Base-by-base conservation (phyloP, 35 echinoderm and acorn worm species). In the Ophioderma brevispina region DNA sequence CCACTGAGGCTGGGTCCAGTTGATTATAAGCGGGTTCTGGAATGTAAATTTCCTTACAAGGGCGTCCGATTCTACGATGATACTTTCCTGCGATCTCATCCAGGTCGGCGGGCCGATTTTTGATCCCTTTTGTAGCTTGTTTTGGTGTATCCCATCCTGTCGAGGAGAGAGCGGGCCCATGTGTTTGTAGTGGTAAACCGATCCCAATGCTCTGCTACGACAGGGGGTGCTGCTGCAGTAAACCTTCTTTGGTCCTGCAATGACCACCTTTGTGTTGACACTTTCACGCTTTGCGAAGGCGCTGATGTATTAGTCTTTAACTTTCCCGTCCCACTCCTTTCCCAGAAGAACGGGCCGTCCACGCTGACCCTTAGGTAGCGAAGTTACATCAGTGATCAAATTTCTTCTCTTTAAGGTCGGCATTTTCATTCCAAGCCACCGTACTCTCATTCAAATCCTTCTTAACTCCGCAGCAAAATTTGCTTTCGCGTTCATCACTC, bases 101-200 rank as follows among this genome's bases (percentile, higher is more conserved):
- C 1, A 83, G 4, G 38, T 83, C 81, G 1, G 31, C 43, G 8
- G 81, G 81, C 1, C 81, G 38, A 21, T 41, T 43, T 46, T 83
- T 83, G 23, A 83, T 34, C 6, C 81, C 81, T 83, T n/a, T 83
- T 13, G 81, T 83, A 32, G 15, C 49, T 83, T 13, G 38, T 37
- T 31, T 83, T 83, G 13, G 81, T 46, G 40, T 37, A 83, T 5
- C 81, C 81, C 37, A 83, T 41, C 6, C 81, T 37, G 10, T 41
- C 40, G 10, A 83, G 40, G 5, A 83, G 32, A 8, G 81, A 83
- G 18, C 40, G 4, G 3, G 38, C 81, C 81, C 81, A 83, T n/a
- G 10, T 6, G 5, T 55, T 52, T 80, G n/a, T 80, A 25, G 0
- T 64, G 19, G 1, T 30, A 33, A 32, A 85, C 35, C 0, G 8